Percentiles rank a stretch among this genome's conserved stretches.
phyloP scores from a whole-genome alignment of 2,888 invertebrate genomes.

The Hipparchia semele region DNA sequence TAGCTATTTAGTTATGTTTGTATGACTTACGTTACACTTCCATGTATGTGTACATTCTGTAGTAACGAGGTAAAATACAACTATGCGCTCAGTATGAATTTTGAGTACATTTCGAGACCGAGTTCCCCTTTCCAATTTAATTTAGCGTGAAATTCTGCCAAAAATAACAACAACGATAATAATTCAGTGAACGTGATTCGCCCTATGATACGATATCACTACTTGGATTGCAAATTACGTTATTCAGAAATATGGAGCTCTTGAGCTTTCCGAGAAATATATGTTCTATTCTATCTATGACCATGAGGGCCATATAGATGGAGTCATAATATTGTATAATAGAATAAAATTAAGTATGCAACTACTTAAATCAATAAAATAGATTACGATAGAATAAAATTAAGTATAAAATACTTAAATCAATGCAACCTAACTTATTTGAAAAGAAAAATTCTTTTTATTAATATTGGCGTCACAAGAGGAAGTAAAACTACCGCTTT shows the following conservation, averaged over 20 bases:
- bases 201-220: too few relatives aligned
- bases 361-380: too few relatives aligned
- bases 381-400: too few relatives aligned
- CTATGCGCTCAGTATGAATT: neutral
- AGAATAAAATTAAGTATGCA: too few relatives aligned
- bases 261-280: too few relatives aligned
- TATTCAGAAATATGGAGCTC: too few relatives aligned
- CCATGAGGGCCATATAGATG: too few relatives aligned
- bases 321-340: too few relatives aligned
- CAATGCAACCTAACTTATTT: neutral
- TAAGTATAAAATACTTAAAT: too few relatives aligned
- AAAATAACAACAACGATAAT: neutral
- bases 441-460: neutral
- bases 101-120: neutral
- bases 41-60: neutral
- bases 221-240: too few relatives aligned
- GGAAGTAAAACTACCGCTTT: neutral
- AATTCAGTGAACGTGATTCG: too few relatives aligned
- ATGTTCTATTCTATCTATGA: too few relatives aligned
- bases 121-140: neutral
- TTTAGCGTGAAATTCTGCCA: neutral
- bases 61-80: neutral
- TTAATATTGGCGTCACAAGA: neutral
- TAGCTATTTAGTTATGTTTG: conserved; percentile 21
- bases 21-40: conserved; percentile 1